A percentile compares a stretch with the other conserved stretches of the same genome.
These are phyloP conservation scores for Morone chrysops DNA, from an alignment of 2,113 vertebrate species.

Conservation along the genomic window DNA sequence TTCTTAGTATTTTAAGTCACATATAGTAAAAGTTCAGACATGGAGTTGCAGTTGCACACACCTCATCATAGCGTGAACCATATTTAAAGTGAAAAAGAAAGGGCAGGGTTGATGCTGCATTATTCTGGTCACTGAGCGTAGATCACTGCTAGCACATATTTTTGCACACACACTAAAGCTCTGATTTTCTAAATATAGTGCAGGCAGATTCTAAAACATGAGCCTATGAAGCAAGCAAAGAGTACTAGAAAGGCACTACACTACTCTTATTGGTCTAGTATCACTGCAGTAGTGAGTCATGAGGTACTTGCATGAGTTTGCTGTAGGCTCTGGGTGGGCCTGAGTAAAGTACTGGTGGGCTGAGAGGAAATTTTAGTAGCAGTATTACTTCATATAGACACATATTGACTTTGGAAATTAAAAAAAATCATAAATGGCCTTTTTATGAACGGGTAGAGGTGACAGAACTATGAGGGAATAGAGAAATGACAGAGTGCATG, in stretches of 20 bases:
- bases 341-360: slow-evolving; percentile 32
- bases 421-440: background rate
- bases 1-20: background rate
- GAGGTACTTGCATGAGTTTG: slow-evolving; percentile 57
- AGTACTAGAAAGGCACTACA: slow-evolving; percentile 24
- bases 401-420: background rate
- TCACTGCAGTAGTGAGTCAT: slow-evolving; percentile 68
- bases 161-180: slow-evolving; percentile 22
- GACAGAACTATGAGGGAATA: background rate
- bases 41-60: background rate
- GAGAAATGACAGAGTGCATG: background rate
- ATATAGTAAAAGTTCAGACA: background rate
- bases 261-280: slow-evolving; percentile 13
- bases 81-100: background rate
- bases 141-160: slow-evolving; percentile 22
- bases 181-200: slow-evolving; percentile 47
- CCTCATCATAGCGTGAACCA: background rate
- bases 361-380: slow-evolving; percentile 41
- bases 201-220: slow-evolving; percentile 19
- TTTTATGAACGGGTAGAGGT: background rate
- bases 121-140: slow-evolving; percentile 4
- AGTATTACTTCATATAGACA: slow-evolving; percentile 25
- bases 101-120: background rate
- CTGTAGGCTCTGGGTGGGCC: slow-evolving; percentile 56
- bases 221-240: slow-evolving; percentile 34